Evolutionary conservation across 2,797 vertebrate genomes (phyloP), one percentile per base, ranked within the genome.

Genomic region (Triplophysa bombifrons): DNA sequence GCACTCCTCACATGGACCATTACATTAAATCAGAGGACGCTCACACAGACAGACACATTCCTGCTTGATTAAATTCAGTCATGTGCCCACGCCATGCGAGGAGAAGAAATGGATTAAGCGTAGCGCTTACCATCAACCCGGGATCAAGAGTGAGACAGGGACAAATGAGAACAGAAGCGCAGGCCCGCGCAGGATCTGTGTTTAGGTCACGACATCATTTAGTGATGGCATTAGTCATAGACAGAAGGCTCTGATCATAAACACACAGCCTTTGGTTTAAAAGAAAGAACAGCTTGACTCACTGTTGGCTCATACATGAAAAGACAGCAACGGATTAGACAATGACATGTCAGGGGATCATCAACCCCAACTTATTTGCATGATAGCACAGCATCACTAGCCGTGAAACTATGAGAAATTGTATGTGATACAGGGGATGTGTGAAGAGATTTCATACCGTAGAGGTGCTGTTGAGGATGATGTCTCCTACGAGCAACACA

Each of bases 361-460:
- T 65, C 19, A 41, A 34, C 11, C 34, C 20, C 30, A 12, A 20
- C 34, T 63, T 19, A 38, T 64, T 64, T 34, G 30, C 30, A 64
- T 19, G 14, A 30, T 16, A 13, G 4, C 27, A 30, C 25, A 53
- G 51, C 51, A 46, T 46, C 44, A 30, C 11, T 27, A 1, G 17
- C 25, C 20, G 25, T 30, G 16, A 34, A 63, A 13, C 25, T 63
- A 27, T 3, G 17, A 17, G 16, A 3, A 20, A 9, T 13, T 65
- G 63, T 2, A n/a, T 12, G 19, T 65, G 38, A 65, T 50, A 61
- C 10, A 19, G 25, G 3, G 74, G 19, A 17, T 38, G 11, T 46
- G 48, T 46, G 48, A 22, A 34, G 3, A 65, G 30, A 27, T 13
- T 46, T 86, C 90, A 0, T 95, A 97, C 95, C 93, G 0, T 44